Percentiles rank a stretch among this genome's conserved stretches.
Evolutionary conservation across 2,797 vertebrate genomes (phyloP).

Genomic region (Eulemur rubriventer): DNA sequence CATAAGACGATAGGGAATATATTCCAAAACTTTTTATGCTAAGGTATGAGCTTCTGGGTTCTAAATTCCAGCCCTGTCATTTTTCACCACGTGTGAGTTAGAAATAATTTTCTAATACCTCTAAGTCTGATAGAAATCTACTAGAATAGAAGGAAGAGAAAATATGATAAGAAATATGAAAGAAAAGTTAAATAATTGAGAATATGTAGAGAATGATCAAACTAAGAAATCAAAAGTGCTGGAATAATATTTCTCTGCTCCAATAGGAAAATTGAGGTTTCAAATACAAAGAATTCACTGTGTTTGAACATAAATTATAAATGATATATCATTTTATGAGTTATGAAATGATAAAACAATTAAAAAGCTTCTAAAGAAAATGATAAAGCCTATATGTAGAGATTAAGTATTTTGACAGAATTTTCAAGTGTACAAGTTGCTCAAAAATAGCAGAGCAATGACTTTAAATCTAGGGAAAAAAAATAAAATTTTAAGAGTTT

Average conservation of each 20-base stretch:
- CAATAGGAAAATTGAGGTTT: neutral
- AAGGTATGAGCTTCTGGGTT: neutral
- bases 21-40: neutral
- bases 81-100: neutral
- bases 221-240: neutral
- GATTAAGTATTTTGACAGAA: neutral
- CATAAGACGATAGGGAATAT: neutral
- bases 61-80: neutral
- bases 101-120: neutral
- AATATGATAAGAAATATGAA: neutral
- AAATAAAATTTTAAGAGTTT: neutral
- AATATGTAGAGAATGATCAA: neutral
- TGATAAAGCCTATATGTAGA: neutral
- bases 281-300: neutral
- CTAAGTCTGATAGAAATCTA: neutral
- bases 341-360: neutral
- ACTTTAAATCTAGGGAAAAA: neutral
- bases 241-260: neutral
- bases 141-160: neutral
- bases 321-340: neutral
- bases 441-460: neutral
- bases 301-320: neutral
- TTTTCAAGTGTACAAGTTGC: neutral
- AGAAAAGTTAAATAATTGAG: neutral
- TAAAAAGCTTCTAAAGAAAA: neutral